A percentile compares a stretch with the other conserved stretches of the same genome.
Evolutionary conservation across 2,888 invertebrate species (phyloP).

Genomic region (Argyresthia goedartella): DNA sequence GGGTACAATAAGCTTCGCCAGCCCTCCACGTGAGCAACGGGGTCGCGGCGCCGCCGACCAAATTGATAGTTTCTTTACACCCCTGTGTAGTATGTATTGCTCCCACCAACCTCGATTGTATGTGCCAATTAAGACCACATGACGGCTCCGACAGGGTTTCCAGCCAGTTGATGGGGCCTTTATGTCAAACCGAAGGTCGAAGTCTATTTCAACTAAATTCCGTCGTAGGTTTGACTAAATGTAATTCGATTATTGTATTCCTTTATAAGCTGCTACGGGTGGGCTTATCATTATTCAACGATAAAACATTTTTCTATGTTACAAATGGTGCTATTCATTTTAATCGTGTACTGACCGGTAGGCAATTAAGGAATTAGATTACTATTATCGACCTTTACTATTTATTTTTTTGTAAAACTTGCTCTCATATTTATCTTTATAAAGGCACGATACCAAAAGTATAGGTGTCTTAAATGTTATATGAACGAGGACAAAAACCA

Average conservation of each 20-base stretch:
- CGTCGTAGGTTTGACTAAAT: neutral
- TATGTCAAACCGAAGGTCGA: neutral
- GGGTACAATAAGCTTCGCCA: conserved; percentile 47
- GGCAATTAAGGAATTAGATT: no score
- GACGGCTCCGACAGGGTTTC: conserved; percentile 5
- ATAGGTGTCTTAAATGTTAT: no score
- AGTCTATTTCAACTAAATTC: neutral
- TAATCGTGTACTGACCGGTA: no score
- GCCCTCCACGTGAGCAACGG: conserved; percentile 24
- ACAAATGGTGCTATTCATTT: no score
- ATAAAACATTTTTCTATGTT: no score
- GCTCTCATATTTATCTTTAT: no score
- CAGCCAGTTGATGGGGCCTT: neutral
- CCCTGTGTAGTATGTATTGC: neutral
- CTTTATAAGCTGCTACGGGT: no score
- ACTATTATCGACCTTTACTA: no score
- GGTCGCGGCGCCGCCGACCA: neutral
- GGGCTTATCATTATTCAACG: no score
- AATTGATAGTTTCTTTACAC: conserved; percentile 4
- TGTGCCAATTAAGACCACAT: conserved; percentile 9
- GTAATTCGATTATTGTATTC: neutral
- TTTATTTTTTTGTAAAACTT: no score
- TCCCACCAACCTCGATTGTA: neutral
- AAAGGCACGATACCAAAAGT: no score
- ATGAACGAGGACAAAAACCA: no score